Conservation (phyloP, 1,140 invertebrate genomes). For the Oryctes rhinoceros region DNA sequence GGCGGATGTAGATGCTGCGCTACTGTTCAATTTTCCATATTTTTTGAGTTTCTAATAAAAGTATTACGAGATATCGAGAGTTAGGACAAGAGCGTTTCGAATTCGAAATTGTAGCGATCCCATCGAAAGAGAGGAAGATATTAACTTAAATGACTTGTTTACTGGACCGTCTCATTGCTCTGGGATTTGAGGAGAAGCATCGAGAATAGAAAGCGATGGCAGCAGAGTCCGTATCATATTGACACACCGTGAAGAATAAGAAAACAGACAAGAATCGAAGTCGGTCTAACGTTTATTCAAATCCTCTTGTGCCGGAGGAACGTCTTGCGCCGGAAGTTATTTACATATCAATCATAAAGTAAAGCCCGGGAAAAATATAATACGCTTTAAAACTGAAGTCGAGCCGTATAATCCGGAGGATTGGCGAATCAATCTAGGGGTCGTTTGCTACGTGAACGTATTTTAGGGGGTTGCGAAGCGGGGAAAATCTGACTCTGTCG, state of each 20-base stretch:
- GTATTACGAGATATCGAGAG: too few relatives aligned
- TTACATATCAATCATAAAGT: constrained; percentile 47
- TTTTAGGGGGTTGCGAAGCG: constrained; percentile 12
- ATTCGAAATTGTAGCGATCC: neutral
- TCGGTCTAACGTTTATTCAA: constrained; percentile 24
- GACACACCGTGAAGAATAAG: constrained; percentile 27
- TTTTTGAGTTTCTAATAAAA: too few relatives aligned
- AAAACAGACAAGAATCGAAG: constrained; percentile 10
- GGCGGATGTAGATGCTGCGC: too few relatives aligned
- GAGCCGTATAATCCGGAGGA: constrained; percentile 44
- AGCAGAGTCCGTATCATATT: neutral
- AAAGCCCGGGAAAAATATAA: constrained; percentile 45
- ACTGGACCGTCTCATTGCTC: constrained; percentile 30
- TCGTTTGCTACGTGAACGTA: constrained; percentile 25
- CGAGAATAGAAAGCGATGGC: neutral
- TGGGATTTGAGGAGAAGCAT: constrained; percentile 18
- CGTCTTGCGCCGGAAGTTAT: constrained; percentile 39
- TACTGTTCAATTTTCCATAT: too few relatives aligned
- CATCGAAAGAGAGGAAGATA: neutral
- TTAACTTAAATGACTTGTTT: constrained; percentile 21
- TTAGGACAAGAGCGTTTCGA: too few relatives aligned
- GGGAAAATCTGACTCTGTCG: neutral
- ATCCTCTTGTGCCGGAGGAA: neutral
- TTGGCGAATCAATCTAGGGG: constrained; percentile 46
- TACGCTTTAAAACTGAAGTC: constrained; percentile 44